These are phyloP conservation scores for Diplolepis rosae DNA, from an alignment of 2,888 invertebrate genomes.

Conservation along the genomic window DNA sequence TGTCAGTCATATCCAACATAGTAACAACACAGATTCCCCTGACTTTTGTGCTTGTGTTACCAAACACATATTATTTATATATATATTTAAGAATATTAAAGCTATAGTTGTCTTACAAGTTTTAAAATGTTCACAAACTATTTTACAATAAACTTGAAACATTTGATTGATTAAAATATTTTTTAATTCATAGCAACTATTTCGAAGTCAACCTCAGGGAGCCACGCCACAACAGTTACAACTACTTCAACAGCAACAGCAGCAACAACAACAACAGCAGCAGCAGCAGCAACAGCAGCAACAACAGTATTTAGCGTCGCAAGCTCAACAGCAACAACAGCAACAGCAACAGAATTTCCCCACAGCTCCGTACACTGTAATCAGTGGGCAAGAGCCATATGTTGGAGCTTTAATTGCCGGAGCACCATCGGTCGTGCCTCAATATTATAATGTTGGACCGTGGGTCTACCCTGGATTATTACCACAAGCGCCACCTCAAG, in stretches of 20 bases:
- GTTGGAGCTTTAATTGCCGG: constrained; percentile 86
- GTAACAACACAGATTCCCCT: no score
- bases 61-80: no score
- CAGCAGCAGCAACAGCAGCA: constrained; percentile 84
- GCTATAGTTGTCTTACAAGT: no score
- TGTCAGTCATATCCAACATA: no score
- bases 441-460: constrained; percentile 94
- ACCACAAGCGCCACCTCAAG: constrained; percentile 79
- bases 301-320: constrained; percentile 85
- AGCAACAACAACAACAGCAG: constrained; percentile 81
- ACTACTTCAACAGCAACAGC: constrained; percentile 79
- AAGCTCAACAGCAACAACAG: constrained; percentile 80
- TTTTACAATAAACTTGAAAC: neutral
- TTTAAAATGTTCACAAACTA: no score
- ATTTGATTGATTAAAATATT: neutral
- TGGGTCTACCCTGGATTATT: constrained; percentile 92
- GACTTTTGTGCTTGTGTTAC: no score
- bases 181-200: constrained; percentile 83
- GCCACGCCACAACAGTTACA: constrained; percentile 79
- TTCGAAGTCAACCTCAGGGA: constrained; percentile 86
- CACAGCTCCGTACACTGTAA: constrained; percentile 90
- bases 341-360: constrained; percentile 85
- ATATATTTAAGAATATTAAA: no score
- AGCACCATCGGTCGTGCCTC: constrained; percentile 82
- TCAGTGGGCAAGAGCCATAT: constrained; percentile 89